phyloP scores from a whole-genome alignment of 1,140 invertebrate genomes.

The Lucilia sericata region DNA sequence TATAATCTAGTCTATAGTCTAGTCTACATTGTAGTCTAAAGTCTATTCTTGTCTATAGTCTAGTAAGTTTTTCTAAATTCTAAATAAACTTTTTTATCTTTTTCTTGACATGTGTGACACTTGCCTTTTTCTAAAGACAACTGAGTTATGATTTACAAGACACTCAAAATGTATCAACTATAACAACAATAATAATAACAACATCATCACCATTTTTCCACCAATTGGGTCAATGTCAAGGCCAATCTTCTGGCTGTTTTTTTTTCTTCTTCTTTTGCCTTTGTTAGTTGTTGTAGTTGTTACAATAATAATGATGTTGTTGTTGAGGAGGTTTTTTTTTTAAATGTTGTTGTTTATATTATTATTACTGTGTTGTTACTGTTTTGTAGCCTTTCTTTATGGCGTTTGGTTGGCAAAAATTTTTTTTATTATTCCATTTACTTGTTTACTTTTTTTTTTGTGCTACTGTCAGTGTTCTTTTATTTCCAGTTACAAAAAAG shows the following conservation, averaged over 20 bases:
- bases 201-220: not conserved
- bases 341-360: not conserved
- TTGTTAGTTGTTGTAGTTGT: not conserved
- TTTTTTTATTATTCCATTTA: not conserved
- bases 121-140: no score
- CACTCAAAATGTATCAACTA: no score
- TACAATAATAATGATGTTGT: no score
- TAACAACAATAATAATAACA: no score
- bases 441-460: not conserved
- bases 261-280: not conserved
- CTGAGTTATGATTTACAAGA: no score
- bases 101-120: no score
- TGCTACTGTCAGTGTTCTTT: not conserved
- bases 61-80: no score
- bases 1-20: no score
- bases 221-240: slow-evolving; percentile 37
- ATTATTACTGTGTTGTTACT: slow-evolving; percentile 4
- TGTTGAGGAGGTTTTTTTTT: not conserved
- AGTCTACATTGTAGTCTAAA: no score
- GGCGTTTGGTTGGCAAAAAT: not conserved
- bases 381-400: slow-evolving; percentile 12
- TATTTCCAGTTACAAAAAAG: not conserved
- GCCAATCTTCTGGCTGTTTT: not conserved
- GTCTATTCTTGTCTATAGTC: no score
- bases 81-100: no score